These are phyloP conservation scores for Orius laevigatus DNA, from an alignment of 1,140 invertebrate genomes.

Conservation along the genomic window DNA sequence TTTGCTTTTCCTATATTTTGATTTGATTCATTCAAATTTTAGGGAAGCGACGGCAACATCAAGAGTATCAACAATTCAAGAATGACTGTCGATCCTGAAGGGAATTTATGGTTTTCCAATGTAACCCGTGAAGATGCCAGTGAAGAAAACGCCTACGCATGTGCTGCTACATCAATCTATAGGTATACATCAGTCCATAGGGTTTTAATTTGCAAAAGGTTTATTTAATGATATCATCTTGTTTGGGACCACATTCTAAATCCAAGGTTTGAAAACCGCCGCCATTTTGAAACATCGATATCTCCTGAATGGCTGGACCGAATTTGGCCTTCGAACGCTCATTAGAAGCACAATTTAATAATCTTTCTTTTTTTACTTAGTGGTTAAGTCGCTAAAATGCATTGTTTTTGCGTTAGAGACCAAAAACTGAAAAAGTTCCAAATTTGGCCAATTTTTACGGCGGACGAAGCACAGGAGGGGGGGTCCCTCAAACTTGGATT, in stretches of 20 bases:
- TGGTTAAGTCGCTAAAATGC: no score
- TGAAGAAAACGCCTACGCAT: conserved; percentile 70
- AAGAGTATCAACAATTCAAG: conserved; percentile 81
- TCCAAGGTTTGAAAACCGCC: neutral
- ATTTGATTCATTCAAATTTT: conserved; percentile 5
- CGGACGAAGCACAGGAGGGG: no score
- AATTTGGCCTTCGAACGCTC: no score
- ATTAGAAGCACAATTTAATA: no score
- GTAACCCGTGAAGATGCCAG: conserved; percentile 70
- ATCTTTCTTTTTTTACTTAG: no score
- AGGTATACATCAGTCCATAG: no score
- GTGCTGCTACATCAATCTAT: conserved; percentile 71
- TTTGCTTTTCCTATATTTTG: conserved; percentile 15
- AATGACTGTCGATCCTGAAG: conserved; percentile 86
- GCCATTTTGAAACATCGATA: no score
- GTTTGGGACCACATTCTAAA: neutral
- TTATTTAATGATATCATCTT: neutral
- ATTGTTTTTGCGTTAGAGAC: no score
- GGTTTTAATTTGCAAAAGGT: neutral
- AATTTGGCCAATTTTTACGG: no score
- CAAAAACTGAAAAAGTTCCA: no score
- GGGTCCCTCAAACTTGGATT: no score
- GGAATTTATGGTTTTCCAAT: conserved; percentile 87
- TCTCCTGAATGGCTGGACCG: no score
- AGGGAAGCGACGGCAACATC: conserved; percentile 53